Conservation (phyloP, 1,140 invertebrate genomes). For the Drosophila triauraria region DNA sequence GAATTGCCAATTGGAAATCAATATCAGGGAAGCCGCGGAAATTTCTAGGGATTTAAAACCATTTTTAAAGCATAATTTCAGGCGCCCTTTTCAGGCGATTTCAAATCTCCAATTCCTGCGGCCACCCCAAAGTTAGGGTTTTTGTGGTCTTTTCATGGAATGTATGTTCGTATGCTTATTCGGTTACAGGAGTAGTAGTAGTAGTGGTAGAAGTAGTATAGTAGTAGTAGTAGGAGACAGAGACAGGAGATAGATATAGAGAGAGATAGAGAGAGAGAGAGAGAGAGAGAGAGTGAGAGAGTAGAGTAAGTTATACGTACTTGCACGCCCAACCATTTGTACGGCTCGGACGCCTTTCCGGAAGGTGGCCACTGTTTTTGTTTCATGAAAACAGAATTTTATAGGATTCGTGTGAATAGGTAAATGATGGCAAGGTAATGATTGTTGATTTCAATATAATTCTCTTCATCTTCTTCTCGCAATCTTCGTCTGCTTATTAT, state of each 20-base stretch:
- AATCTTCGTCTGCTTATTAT: constrained; percentile 48
- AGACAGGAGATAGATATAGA: constrained; percentile 58
- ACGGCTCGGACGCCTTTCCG: constrained; percentile 99
- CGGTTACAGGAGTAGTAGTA: constrained; percentile 50
- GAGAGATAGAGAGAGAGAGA: constrained; percentile 48
- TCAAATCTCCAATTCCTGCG: constrained; percentile 1
- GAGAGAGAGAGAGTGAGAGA: constrained; percentile 63
- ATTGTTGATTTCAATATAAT: constrained; percentile 63
- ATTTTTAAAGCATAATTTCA: background rate
- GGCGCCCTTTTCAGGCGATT: background rate
- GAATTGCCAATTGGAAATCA: constrained; percentile 30
- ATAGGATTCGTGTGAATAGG: constrained; percentile 85
- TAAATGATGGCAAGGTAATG: constrained; percentile 84
- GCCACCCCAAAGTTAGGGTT: background rate
- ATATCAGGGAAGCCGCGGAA: background rate
- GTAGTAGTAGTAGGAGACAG: constrained; percentile 51
- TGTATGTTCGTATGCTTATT: constrained; percentile 71
- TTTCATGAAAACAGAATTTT: constrained; percentile 85
- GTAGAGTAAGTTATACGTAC: constrained; percentile 91
- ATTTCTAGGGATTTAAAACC: background rate
- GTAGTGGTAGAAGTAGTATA: constrained; percentile 20
- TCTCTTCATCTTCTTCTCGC: constrained; percentile 48
- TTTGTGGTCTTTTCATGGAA: constrained; percentile 33
- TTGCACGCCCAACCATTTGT: constrained; percentile 98
- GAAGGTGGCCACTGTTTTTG: constrained; percentile 97